phyloP scores from a whole-genome alignment of 2,113 vertebrate species.

The Regulus satrapa region DNA sequence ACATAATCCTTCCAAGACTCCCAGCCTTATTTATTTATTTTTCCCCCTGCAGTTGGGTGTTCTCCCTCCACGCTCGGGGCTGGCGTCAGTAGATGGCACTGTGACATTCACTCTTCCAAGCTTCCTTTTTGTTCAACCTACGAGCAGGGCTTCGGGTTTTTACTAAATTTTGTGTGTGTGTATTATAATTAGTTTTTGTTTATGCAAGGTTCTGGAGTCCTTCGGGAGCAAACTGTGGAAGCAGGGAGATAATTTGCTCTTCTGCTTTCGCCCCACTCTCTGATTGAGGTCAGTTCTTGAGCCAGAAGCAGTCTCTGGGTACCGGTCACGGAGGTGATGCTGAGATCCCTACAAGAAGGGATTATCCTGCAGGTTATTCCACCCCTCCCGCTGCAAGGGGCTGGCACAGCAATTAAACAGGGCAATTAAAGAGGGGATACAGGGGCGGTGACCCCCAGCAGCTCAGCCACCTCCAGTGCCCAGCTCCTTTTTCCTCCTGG shows the following conservation, averaged over 20 bases:
- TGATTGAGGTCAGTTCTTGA: conserved; percentile 63
- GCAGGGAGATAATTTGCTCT: conserved; percentile 55
- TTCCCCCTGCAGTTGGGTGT: not conserved
- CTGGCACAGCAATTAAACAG: not conserved
- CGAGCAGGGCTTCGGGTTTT: not conserved
- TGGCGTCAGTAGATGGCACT: conserved; percentile 66
- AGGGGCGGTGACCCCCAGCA: not conserved
- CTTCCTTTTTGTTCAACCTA: conserved; percentile 9
- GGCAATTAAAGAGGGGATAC: not conserved
- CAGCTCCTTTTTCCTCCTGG: not conserved
- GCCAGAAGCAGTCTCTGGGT: conserved; percentile 47
- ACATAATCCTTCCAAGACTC: conserved; percentile 1
- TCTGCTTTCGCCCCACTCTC: conserved; percentile 8
- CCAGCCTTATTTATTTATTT: conserved; percentile 8
- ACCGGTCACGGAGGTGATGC: conserved; percentile 18
- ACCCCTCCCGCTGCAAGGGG: not conserved
- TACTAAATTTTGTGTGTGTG: not conserved
- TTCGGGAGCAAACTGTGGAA: conserved; percentile 59
- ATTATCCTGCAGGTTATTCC: conserved; percentile 13
- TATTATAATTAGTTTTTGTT: conserved; percentile 67
- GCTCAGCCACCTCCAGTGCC: not conserved
- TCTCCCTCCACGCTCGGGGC: not conserved
- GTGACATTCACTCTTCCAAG: conserved; percentile 42
- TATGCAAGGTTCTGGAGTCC: conserved; percentile 56
- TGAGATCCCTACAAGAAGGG: conserved; percentile 11